These are phyloP conservation scores for Temnopleurus reevesii DNA, from an alignment of 53 echinoderm and acorn worm genomes.

Conservation along the genomic window DNA sequence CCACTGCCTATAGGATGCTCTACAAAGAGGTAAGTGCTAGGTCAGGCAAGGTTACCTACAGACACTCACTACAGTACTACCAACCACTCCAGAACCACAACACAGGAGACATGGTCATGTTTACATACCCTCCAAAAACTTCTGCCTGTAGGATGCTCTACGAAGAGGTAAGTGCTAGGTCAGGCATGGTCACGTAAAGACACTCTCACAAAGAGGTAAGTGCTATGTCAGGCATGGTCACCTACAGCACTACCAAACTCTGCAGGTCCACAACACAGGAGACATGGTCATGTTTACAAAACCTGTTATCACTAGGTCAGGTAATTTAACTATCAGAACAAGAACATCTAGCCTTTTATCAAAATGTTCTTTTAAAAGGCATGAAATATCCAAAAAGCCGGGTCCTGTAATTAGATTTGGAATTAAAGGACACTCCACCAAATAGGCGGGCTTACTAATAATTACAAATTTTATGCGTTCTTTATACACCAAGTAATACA, in stretches of 20 bases:
- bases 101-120: constrained; percentile 70
- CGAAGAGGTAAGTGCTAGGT: constrained; percentile 69
- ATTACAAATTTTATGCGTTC: too few relatives aligned
- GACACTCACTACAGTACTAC: constrained; percentile 81
- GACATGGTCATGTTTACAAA: constrained; percentile 86
- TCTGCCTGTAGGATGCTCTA: constrained; percentile 72
- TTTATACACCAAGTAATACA: too few relatives aligned
- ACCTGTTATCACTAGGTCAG: too few relatives aligned
- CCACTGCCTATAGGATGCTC: constrained; percentile 76
- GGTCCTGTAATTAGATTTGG: too few relatives aligned
- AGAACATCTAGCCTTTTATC: too few relatives aligned
- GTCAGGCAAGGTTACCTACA: constrained; percentile 69
- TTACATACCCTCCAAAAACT: constrained; percentile 70
- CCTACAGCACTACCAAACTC: constrained; percentile 83
- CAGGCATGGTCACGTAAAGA: background rate
- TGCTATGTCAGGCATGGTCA: constrained; percentile 61
- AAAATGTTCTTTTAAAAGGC: too few relatives aligned
- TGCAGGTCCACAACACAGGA: constrained; percentile 77
- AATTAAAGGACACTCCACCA: too few relatives aligned
- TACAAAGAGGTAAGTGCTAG: constrained; percentile 75
- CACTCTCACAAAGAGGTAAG: constrained; percentile 88
- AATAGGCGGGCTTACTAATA: too few relatives aligned
- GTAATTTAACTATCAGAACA: too few relatives aligned
- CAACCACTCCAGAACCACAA: constrained; percentile 79
- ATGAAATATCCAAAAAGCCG: too few relatives aligned